phyloP scores from a whole-genome alignment of 2,113 vertebrate species.

The Xenopus borealis region DNA sequence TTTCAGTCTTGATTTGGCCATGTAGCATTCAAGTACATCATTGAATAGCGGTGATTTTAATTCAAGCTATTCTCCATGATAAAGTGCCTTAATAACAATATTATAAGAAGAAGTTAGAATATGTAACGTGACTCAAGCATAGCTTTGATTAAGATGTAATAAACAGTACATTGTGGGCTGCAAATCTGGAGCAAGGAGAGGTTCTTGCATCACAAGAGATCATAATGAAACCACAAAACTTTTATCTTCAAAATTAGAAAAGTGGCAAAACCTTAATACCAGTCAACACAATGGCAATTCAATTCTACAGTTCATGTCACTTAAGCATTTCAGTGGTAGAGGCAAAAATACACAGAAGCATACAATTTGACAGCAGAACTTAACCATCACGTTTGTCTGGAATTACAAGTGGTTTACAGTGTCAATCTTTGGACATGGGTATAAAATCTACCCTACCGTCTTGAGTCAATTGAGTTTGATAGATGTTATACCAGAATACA shows the following conservation, averaged over 20 bases:
- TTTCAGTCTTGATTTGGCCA: no score
- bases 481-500: no score
- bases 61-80: conserved; percentile 25
- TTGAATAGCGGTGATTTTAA: not conserved
- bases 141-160: conserved; percentile 23
- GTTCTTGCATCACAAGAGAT: conserved; percentile 2
- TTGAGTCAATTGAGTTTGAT: no score
- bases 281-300: not conserved
- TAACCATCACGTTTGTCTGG: no score
- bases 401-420: no score
- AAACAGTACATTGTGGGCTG: not conserved
- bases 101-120: conserved; percentile 9
- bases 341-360: no score
- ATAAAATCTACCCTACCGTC: no score
- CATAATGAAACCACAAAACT: conserved; percentile 5
- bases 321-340: no score
- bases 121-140: not conserved
- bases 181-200: not conserved
- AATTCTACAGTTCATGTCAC: no score
- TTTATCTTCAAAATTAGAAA: conserved; percentile 15
- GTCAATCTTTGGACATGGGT: no score
- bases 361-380: no score
- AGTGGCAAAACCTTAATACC: conserved; percentile 11
- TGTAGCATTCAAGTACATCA: no score
- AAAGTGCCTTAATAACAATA: conserved; percentile 15